Evolutionary conservation across 1,140 invertebrate genomes (phyloP).

Genomic region (Drosophila paulistorum): DNA sequence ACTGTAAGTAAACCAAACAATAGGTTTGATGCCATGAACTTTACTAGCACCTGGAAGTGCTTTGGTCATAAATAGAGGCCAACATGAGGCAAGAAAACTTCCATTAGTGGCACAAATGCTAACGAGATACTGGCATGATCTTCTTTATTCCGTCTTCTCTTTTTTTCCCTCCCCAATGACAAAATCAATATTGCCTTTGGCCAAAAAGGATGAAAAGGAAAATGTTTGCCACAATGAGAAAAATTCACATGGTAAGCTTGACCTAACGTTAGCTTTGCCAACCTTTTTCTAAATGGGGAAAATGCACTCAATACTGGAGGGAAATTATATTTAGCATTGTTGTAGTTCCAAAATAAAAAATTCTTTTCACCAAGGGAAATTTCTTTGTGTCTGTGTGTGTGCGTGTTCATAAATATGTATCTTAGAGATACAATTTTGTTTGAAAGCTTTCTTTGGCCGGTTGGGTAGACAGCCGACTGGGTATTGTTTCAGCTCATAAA

Average conservation of each 20-base stretch:
- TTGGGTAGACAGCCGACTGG: constrained; percentile 40
- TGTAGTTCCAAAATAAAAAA: constrained; percentile 8
- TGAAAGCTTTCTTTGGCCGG: constrained; percentile 49
- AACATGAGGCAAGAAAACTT: background rate
- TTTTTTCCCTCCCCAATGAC: background rate
- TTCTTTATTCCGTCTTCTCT: constrained; percentile 2
- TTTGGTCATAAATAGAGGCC: constrained; percentile 1
- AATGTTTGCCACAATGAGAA: constrained; percentile 33
- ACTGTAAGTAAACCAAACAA: background rate
- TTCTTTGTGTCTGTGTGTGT: background rate
- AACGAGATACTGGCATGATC: background rate
- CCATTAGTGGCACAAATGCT: background rate
- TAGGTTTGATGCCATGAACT: background rate
- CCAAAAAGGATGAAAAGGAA: constrained; percentile 11
- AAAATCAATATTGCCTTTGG: constrained; percentile 55
- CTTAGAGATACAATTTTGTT: constrained; percentile 35
- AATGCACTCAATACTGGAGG: background rate
- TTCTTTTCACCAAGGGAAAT: constrained; percentile 36
- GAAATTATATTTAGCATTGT: constrained; percentile 26
- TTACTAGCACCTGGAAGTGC: background rate
- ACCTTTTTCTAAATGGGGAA: constrained; percentile 21
- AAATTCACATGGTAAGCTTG: constrained; percentile 35
- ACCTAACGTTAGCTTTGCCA: constrained; percentile 28
- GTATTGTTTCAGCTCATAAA: constrained; percentile 65
- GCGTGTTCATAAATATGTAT: constrained; percentile 3